Evolutionary conservation across 2,888 invertebrate species (phyloP).

Genomic region (Himalopsyche japonica): DNA sequence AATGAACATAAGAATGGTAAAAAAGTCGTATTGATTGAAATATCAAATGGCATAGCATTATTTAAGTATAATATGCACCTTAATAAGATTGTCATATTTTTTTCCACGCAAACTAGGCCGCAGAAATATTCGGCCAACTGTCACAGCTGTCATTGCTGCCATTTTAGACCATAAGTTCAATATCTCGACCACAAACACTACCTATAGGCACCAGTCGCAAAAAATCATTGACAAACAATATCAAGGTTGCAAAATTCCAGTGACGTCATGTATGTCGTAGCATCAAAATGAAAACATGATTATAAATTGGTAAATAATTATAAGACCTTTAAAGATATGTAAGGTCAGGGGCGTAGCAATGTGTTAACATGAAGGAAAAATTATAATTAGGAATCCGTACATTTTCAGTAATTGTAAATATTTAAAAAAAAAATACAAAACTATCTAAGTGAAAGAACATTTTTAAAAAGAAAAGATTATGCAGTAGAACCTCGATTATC

Average conservation of each 20-base stretch:
- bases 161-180: not conserved
- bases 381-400: too few relatives aligned
- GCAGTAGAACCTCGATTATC: too few relatives aligned
- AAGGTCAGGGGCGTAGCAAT: not conserved
- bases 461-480: too few relatives aligned
- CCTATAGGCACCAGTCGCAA: not conserved
- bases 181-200: not conserved
- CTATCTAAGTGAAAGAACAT: too few relatives aligned
- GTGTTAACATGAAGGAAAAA: too few relatives aligned
- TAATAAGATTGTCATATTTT: constrained; percentile 17
- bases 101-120: constrained; percentile 10
- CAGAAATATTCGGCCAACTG: constrained; percentile 4
- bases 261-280: not conserved
- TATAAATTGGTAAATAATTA: not conserved
- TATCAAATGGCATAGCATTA: not conserved
- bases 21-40: not conserved
- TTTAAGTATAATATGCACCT: not conserved
- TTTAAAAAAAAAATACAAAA: too few relatives aligned
- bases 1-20: not conserved
- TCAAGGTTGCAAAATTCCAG: not conserved
- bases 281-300: not conserved
- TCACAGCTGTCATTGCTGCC: constrained; percentile 17
- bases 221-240: not conserved
- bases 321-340: not conserved
- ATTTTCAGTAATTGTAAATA: too few relatives aligned